Base-by-base conservation (phyloP, 1,140 invertebrate species). In the Macrobrachium nipponense region DNA sequence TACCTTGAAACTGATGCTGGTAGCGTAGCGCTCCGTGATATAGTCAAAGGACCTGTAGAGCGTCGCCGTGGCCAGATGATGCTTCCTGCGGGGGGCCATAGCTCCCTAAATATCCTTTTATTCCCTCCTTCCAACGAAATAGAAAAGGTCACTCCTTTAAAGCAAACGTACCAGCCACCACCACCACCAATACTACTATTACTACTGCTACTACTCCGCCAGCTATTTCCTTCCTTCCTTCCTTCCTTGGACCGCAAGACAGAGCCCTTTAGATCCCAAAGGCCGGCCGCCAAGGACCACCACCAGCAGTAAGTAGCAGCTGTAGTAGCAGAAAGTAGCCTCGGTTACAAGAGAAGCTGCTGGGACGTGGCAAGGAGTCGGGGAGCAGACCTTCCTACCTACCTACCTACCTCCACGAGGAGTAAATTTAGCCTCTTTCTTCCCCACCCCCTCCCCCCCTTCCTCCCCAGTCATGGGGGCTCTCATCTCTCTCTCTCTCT, bases 31-130 rank as follows among this genome's bases (percentile, higher is more conserved):
- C 23, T 80, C 20, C 23, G 51, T 62, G 62, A 80, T 64, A 27
- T 64, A 80, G 51, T 80, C 77, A 61, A 58, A 80, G 23, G 59
- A 64, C 20, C 77, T 18, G 60, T 80, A 80, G 77, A 64, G 59
- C 60, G 43, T 43, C 61, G 51, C 60, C 14, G 60, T 43, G 77
- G 77, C 43, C 43, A 62, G 77, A 36, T 80, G 77, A 61, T 76
- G 61, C 60, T 59, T 83, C 81, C 43, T 83, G 18, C 81, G 81
- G 20, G 81, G 81, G 27, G 81, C 72, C 81, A 83, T 83, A 14
- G 8, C 68, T 17, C 51, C 51, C 51, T 10, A 51, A 51, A 10
- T 51, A 51, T 51, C 51, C 51, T 51, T 51, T 51, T 51, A n/a
- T n/a, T n/a, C n/a, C n/a, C 27, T 4, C 27, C 27, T 36, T 36